Evolutionary conservation across 2,113 vertebrate genomes (phyloP), one percentile per base, ranked within the genome.

Genomic region (Petromus typicus): DNA sequence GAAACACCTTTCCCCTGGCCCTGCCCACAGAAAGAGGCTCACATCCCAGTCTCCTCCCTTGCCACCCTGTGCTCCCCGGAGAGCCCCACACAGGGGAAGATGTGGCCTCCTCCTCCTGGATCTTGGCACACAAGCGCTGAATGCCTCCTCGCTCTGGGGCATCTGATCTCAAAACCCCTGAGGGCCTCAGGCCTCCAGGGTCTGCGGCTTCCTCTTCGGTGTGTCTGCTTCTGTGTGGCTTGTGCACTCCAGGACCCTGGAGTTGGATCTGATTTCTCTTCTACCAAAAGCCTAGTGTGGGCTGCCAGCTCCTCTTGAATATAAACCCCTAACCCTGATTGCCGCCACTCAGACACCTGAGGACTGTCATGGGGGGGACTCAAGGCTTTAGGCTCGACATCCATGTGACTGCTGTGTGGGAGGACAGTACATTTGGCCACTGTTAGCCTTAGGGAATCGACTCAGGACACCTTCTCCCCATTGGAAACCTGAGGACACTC

Each of bases 261-360:
- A n/a, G n/a, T 8, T 1, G 17, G 40, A 75, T 84, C 43, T 48
- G 23, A 84, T 1, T 30, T 67, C 4, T 75, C 51, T 69, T 45
- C 85, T 54, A 30, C 7, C 5, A 25, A 40, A 11, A 56, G 40
- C 27, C 56, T 11, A 1, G 23, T 2, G 1, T 3, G 4, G 85
- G 37, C 56, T 7, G 57, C 14, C n/a, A 12, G 2, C 25, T 20
- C 54, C 23, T 76, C 32, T 43, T 43, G 59, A 34, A 7, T 32
- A 18, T 13, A 43, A 12, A 14, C 45, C 63, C 32, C 56, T 45
- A 22, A 34, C 16, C 16, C 75, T 9, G 40, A 22, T 22, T 51
- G 0, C 40, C n/a, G 14, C 7, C 34, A 1, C 1, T 34, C 37
- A n/a, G 34, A n/a, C 30, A 25, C 20, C n/a, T 5, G 2, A 7